Percentiles rank a stretch among this genome's conserved stretches.
Conservation (phyloP, 2,888 invertebrate genomes). For the Leptinotarsa peninsularis region DNA sequence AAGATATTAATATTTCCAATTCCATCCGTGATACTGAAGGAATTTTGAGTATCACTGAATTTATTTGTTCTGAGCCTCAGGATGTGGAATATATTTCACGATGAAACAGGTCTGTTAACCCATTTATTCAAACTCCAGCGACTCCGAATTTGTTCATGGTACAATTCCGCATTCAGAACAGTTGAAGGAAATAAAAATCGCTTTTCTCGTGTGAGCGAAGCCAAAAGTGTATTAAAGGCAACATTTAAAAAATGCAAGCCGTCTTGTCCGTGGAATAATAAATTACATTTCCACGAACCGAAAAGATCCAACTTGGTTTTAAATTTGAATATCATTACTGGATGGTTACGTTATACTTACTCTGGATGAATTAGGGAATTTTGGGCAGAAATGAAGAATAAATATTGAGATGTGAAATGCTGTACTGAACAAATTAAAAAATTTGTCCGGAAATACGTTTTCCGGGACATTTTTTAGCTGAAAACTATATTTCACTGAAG, state of each 20-base stretch:
- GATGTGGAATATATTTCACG: too few relatives aligned
- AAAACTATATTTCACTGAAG: too few relatives aligned
- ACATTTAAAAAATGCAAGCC: slow-evolving; percentile 23
- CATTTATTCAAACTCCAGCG: too few relatives aligned
- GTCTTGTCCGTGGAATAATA: slow-evolving; percentile 17
- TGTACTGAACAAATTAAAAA: too few relatives aligned
- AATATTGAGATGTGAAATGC: neutral
- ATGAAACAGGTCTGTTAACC: too few relatives aligned
- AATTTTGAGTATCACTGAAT: neutral
- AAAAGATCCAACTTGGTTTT: slow-evolving; percentile 36
- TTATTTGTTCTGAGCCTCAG: too few relatives aligned
- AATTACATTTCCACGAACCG: slow-evolving; percentile 18
- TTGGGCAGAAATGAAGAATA: neutral
- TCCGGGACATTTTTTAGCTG: too few relatives aligned
- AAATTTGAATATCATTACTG: slow-evolving; percentile 47
- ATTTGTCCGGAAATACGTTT: too few relatives aligned
- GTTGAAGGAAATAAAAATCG: neutral
- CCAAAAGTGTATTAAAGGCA: neutral
- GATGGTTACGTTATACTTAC: slow-evolving; percentile 21
- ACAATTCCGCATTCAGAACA: too few relatives aligned
- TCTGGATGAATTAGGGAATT: neutral
- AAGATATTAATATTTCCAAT: too few relatives aligned
- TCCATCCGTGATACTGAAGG: too few relatives aligned
- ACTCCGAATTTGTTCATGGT: too few relatives aligned
- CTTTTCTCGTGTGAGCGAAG: neutral